These are phyloP conservation scores for Calliphora vicina DNA, from an alignment of 1,140 invertebrate species.

Conservation along the genomic window DNA sequence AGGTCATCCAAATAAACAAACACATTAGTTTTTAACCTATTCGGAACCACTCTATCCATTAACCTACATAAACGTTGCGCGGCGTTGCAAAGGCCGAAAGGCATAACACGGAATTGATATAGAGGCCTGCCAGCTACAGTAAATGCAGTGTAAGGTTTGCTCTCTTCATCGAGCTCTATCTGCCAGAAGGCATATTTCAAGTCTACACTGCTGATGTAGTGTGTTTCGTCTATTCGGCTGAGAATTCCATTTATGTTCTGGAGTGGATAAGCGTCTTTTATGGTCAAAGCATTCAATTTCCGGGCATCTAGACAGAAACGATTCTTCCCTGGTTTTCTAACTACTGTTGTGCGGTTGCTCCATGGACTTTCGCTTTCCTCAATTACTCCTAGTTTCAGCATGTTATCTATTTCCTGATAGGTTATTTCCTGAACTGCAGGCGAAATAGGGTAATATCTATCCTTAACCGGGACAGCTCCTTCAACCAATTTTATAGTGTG, in stretches of 20 bases:
- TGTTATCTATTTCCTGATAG: not conserved
- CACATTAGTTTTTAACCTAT: not conserved
- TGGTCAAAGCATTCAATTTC: conserved; percentile 13
- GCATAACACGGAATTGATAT: not conserved
- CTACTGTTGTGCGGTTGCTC: not conserved
- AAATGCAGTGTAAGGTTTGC: not conserved
- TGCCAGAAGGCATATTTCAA: conserved; percentile 40
- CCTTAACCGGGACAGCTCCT: not conserved
- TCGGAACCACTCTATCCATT: conserved; percentile 9
- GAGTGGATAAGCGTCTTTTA: conserved; percentile 22
- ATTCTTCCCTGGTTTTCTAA: not conserved
- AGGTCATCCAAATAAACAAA: not conserved
- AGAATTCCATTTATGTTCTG: conserved; percentile 12
- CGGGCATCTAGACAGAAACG: conserved; percentile 18
- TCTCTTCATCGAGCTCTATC: conserved; percentile 24
- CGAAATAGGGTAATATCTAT: too few species aligned
- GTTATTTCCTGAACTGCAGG: not conserved
- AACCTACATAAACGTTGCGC: conserved; percentile 30
- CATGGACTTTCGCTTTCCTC: not conserved
- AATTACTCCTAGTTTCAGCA: not conserved
- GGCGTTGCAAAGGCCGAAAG: conserved; percentile 36
- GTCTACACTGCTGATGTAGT: conserved; percentile 27
- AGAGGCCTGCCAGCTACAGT: not conserved
- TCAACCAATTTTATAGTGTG: not conserved
- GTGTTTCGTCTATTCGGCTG: not conserved